Base-by-base conservation (phyloP, 2,797 vertebrate species). In the Brotula barbata region DNA sequence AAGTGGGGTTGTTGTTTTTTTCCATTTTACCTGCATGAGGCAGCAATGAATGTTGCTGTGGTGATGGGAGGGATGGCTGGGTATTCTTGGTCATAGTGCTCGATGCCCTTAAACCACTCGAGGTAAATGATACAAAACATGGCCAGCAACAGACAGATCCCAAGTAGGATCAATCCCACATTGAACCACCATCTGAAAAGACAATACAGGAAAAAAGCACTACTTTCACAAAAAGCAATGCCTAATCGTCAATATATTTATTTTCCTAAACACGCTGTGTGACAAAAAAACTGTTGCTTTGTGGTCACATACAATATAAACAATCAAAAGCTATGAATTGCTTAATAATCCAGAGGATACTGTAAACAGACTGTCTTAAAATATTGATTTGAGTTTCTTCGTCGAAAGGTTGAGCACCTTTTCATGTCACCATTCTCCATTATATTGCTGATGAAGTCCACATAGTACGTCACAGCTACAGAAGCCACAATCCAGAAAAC, bases 401-500 rank as follows among this genome's bases (percentile, higher is more conserved):
- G 5, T 48, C 5, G n/a, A 42, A 1, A 33, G 9, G 16, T 19
- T 3, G 12, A 10, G 73, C 88, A 98, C 96, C 95, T 95, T 85
- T 93, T 92, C 58, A 93, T 90, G 48, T 93, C 88, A 13, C 91
- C 77, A 34, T 90, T 89, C 64, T 93, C 92, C 80, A 92, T 88
- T 45, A 98, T 52, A 50, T 92, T 89, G 46, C 59, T 83, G 34
- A 97, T 87, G 84, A 99, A 98, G 49, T 98, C 95, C 13, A 92
- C 85, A 7, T 98, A 98, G 77, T 98, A 97, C 0, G 96, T 98
- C 71, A 96, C 86, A 54, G 81, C 82, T 47, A 94, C 66, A 0
- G 95, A 94, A 2, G 94, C 88, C 84, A 94, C 48, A 48, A 99
- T 95, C 97, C 97, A 99, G 89, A 98, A 98, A 5, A 95, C 74